Evolutionary conservation across 2,797 vertebrate species (phyloP).

Genomic region (Lepilemur ruficaudatus): DNA sequence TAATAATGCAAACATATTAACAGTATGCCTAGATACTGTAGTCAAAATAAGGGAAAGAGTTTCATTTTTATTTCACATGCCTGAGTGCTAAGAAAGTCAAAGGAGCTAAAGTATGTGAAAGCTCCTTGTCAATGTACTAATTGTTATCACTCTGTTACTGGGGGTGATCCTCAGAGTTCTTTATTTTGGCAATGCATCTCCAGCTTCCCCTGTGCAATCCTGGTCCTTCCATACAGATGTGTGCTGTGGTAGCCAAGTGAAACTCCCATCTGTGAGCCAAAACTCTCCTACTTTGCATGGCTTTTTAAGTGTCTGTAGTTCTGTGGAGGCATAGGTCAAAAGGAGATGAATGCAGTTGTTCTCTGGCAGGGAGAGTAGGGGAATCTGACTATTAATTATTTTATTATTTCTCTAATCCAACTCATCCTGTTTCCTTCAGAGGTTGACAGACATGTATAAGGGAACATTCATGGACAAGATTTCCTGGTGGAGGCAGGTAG

Average conservation of each 20-base stretch:
- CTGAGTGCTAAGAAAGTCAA: slow-evolving; percentile 32
- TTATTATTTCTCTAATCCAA: not conserved
- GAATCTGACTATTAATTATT: not conserved
- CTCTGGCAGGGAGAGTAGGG: fast-evolving
- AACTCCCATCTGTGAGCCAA: not conserved
- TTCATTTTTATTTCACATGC: slow-evolving; percentile 43
- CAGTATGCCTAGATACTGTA: not conserved
- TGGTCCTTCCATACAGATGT: not conserved
- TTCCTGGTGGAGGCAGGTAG: not conserved
- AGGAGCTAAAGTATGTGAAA: not conserved
- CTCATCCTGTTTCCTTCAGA: not conserved
- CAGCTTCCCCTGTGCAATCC: not conserved
- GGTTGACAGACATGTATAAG: not conserved
- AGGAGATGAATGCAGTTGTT: not conserved
- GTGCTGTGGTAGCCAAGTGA: not conserved
- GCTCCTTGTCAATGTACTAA: not conserved
- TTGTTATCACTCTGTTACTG: not conserved
- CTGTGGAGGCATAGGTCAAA: not conserved
- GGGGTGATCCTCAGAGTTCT: not conserved
- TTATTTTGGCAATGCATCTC: not conserved
- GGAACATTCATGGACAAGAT: not conserved
- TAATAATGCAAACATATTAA: slow-evolving; percentile 53
- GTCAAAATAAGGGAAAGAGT: slow-evolving; percentile 46
- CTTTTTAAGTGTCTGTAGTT: not conserved
- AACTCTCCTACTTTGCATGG: not conserved